Evolutionary conservation across 1,140 invertebrate genomes (phyloP), one percentile per base, ranked within the genome.

Genomic region (Dendroctonus ponderosae): DNA sequence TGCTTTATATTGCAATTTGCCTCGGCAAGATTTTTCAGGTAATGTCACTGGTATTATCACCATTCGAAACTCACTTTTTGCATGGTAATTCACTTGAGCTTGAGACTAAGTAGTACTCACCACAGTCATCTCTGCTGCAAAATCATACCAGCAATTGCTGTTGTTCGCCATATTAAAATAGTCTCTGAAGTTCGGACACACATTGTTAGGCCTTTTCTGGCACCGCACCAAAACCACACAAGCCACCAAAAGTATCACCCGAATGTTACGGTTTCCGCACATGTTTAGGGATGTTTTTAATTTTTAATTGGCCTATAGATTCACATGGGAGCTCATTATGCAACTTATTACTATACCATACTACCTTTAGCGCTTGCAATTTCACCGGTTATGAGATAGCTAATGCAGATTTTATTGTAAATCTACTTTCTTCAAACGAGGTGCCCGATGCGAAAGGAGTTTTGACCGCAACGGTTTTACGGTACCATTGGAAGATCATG

Each of bases 81-180:
- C 26, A 26, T 2, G 3, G 26, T 26, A 26, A 26, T 26, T 26
- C 26, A 26, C 1, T 26, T 26, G 26, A 26, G 26, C 1, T 26
- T 26, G 26, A 26, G 26, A 26, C 26, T 3, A 26, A 26, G 26
- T 26, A 26, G 26, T 26, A 71, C 75, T 72, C 74, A 78, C 76
- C 70, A 77, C 74, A 62, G 71, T 71, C 6, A 64, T 54, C 46
- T 75, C 72, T 2, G 74, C 77, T 8, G 74, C 74, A 65, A 72
- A 72, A 67, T 76, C 70, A 67, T 74, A 77, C 73, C 75, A 76
- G 56, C 77, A 78, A 62, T 77, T 77, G 1, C 68, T 61, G 64
- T 77, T 78, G 11, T 68, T 73, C 11, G 69, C 58, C 64, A 77
- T 75, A 12, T 66, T 75, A 43, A 74, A 71, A 69, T 78, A 78